Evolutionary conservation across 2,113 vertebrate species (phyloP), one percentile per base, ranked within the genome.

Genomic region (Genyomyrus donnyi): DNA sequence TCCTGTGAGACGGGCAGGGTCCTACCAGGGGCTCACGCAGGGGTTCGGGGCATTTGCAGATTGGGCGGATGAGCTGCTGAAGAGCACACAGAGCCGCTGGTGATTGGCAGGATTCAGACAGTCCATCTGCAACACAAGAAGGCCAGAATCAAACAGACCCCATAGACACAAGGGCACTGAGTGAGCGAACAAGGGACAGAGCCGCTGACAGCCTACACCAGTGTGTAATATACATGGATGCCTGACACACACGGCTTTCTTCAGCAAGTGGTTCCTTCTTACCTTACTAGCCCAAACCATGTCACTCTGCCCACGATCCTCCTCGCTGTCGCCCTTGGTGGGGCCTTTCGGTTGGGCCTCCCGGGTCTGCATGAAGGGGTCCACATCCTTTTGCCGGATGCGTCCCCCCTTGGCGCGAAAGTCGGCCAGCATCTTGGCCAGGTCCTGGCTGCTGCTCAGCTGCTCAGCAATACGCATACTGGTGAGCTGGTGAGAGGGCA

Each of bases 21-120:
- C 93, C 94, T 96, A 99, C 98, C 98, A 99, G 0, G 98, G 98
- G 90, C 98, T 99, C 95, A 99, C 98, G 31, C 98, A 99, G 93
- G 97, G 97, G 94, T 98, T 99, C 50, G 98, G 98, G 2, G 98
- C 97, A 1, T 99, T 99, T 95, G 95, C 98, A 93, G 98, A 99
- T 91, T 98, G 97, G 80, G 97, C 92, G 0, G 98, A 99, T 1
- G 97, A 98, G 92, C 98, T 99, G 95, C 98, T 99, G 95, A 99
- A 99, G 92, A 99, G 97, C 87, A 99, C 98, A 6, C 98, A 99
- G 2, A 99, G 96, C 50, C 97, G 94, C 95, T 99, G 98, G 91
- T 99, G 98, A 94, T 99, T 98, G 90, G 94, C 92, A 3, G 98
- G 97, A 92, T 95, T 99, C 92, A 99, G 94, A 89, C 98, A 99